phyloP scores from a whole-genome alignment of 2,797 vertebrate species.

The Pelochelys cantorii region DNA sequence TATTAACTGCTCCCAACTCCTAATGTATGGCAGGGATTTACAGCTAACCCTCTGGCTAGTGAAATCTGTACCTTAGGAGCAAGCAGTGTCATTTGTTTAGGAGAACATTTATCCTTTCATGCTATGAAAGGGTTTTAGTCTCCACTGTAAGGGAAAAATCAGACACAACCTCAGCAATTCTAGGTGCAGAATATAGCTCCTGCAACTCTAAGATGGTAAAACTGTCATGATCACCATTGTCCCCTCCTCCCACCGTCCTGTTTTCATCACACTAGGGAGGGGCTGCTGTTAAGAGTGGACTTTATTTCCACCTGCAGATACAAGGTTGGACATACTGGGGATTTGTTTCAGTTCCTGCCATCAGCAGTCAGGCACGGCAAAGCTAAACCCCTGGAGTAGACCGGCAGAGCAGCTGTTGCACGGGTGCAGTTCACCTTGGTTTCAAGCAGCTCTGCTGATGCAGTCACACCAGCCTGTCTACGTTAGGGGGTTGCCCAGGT shows the following conservation, averaged over 20 bases:
- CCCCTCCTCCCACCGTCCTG: background rate
- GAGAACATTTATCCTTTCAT: slow-evolving; percentile 28
- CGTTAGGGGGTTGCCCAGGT: background rate
- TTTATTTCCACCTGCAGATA: background rate
- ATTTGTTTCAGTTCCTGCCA: background rate
- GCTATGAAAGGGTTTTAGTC: slow-evolving; percentile 30
- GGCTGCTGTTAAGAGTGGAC: background rate
- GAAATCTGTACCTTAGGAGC: slow-evolving; percentile 45
- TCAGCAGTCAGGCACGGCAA: background rate
- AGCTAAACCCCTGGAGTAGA: background rate
- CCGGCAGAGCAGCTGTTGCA: background rate
- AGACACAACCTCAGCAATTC: background rate
- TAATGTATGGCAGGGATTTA: slow-evolving; percentile 43
- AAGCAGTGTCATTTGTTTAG: slow-evolving; percentile 54
- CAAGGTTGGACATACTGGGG: background rate
- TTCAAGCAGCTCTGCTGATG: background rate
- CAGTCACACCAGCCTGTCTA: background rate
- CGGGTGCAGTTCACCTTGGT: background rate
- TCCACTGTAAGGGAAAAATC: slow-evolving; percentile 34
- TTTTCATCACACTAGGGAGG: background rate
- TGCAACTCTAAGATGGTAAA: background rate
- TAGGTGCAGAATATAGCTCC: background rate
- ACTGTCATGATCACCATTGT: background rate
- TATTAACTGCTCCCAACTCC: background rate
- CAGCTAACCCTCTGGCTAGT: slow-evolving; percentile 38